Evolutionary conservation across 1,140 invertebrate genomes (phyloP).

Genomic region (Eupristina koningsbergeri): DNA sequence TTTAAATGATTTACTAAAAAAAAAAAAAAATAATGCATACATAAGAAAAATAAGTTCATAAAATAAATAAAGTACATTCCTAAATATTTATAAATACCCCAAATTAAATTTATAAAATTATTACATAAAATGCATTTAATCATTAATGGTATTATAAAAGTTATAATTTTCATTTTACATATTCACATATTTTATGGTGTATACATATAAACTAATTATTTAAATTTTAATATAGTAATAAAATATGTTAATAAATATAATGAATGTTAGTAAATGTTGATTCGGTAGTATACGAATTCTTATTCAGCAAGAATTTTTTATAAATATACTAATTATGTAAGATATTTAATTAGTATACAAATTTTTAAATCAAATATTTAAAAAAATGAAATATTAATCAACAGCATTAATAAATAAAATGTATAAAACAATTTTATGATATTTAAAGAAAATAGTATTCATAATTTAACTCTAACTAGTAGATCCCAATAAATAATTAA

Average conservation of each 20-base stretch:
- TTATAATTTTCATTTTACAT: not conserved
- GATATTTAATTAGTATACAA: not conserved
- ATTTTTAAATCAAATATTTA: not conserved
- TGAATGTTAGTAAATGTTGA: not conserved
- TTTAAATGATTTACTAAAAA: conserved; percentile 9
- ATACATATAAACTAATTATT: not conserved
- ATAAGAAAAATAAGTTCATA: not conserved
- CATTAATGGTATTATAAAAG: not conserved
- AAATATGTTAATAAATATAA: not conserved
- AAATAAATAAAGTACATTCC: not conserved
- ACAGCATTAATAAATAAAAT: not conserved
- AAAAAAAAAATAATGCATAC: not conserved
- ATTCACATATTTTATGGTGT: not conserved
- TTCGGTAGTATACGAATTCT: not conserved
- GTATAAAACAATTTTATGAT: not conserved
- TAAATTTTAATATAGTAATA: not conserved
- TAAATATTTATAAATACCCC: conserved; percentile 5
- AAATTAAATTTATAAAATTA: conserved; percentile 2
- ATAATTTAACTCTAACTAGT: not conserved
- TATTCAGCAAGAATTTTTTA: not conserved
- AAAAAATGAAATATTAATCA: not conserved
- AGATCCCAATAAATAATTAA: not conserved
- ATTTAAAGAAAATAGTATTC: not conserved
- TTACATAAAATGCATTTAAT: not conserved
- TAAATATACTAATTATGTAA: not conserved